Conservation (phyloP, 2,888 invertebrate genomes). For the Agapetus fuscipes region DNA sequence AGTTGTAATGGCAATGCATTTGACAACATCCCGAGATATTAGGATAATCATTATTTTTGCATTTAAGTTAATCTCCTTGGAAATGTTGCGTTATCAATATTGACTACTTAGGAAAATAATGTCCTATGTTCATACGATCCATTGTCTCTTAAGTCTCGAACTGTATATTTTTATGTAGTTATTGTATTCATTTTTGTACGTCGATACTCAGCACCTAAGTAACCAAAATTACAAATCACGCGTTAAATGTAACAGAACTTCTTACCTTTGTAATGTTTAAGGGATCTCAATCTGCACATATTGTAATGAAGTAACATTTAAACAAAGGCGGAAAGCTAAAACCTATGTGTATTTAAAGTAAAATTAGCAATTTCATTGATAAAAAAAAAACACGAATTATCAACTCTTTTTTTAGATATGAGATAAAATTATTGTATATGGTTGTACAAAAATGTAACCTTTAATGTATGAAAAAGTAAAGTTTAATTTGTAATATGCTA, state of each 20-base stretch:
- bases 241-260: not conserved
- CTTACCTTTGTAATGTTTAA: slow-evolving; percentile 7
- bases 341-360: too few relatives aligned
- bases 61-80: slow-evolving; percentile 19
- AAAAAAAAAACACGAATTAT: slow-evolving; percentile 8
- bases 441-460: slow-evolving; percentile 40
- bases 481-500: slow-evolving; percentile 27
- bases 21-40: too few relatives aligned
- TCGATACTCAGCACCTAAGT: not conserved
- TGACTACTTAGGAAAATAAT: too few relatives aligned
- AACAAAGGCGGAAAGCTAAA: not conserved
- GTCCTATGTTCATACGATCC: too few relatives aligned
- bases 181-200: not conserved
- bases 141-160: too few relatives aligned
- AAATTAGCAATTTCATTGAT: slow-evolving; percentile 9
- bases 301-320: slow-evolving; percentile 7
- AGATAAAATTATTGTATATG: slow-evolving; percentile 50
- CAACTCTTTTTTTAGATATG: slow-evolving; percentile 15
- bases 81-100: too few relatives aligned
- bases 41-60: slow-evolving; percentile 17
- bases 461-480: slow-evolving; percentile 20
- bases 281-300: slow-evolving; percentile 6
- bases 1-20: too few relatives aligned
- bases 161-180: slow-evolving; percentile 1
- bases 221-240: not conserved